A percentile compares a stretch with the other conserved stretches of the same genome.
phyloP scores from a whole-genome alignment of 2,888 invertebrate species.

The Catocala fraxini region DNA sequence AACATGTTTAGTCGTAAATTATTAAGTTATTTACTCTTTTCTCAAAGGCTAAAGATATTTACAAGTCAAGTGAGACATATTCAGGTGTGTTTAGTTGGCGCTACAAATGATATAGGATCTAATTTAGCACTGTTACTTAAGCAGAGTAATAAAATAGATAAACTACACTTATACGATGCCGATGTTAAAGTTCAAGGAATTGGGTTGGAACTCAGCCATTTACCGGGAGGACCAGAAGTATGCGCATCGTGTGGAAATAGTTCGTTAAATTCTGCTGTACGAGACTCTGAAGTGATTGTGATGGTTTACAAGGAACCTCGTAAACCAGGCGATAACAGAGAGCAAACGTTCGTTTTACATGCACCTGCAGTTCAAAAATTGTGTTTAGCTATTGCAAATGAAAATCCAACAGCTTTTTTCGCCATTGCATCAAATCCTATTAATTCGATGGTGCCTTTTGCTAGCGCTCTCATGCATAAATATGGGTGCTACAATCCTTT shows the following conservation, averaged over 20 bases:
- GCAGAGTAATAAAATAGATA: constrained; percentile 62
- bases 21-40: background rate
- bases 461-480: constrained; percentile 61
- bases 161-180: constrained; percentile 66
- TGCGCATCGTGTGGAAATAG: constrained; percentile 52
- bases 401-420: constrained; percentile 66
- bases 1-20: constrained; percentile 40
- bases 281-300: constrained; percentile 61
- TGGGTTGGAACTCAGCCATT: constrained; percentile 61
- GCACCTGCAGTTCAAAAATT: constrained; percentile 62
- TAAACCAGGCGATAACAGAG: constrained; percentile 55
- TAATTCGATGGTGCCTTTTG: constrained; percentile 72
- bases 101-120: constrained; percentile 65
- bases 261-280: constrained; percentile 57
- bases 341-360: constrained; percentile 67
- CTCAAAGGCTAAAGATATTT: constrained; percentile 6
- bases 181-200: constrained; percentile 61
- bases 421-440: constrained; percentile 72
- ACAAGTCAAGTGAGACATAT: constrained; percentile 50
- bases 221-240: constrained; percentile 64
- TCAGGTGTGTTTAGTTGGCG: constrained; percentile 69
- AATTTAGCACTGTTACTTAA: constrained; percentile 68
- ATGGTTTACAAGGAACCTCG: constrained; percentile 63
- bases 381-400: constrained; percentile 62
- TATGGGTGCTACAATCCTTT: constrained; percentile 67